A percentile compares a stretch with the other conserved stretches of the same genome.
Evolutionary conservation across 1,140 invertebrate genomes (phyloP).

Genomic region (Nixonia krombeini): DNA sequence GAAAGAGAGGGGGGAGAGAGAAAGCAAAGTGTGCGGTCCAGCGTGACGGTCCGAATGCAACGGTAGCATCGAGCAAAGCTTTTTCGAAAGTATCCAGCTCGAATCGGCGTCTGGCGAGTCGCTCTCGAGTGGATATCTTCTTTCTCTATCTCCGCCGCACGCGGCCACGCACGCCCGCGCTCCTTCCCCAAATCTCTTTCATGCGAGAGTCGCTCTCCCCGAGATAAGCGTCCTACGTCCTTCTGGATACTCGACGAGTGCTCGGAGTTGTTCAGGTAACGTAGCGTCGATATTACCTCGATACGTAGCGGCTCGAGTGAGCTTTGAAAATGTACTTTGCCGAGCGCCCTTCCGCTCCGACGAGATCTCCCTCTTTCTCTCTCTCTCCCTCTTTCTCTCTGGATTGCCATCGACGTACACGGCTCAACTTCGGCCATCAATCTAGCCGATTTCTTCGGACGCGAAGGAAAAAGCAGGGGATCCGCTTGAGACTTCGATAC

Average conservation of each 20-base stretch:
- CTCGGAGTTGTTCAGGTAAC: not conserved
- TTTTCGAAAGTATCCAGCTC: slow-evolving; percentile 1
- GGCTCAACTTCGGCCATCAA: not conserved
- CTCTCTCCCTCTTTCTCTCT: not conserved
- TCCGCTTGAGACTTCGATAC: too few species aligned
- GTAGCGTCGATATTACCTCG: not conserved
- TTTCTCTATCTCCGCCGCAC: not conserved
- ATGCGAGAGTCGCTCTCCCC: not conserved
- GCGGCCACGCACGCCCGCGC: not conserved
- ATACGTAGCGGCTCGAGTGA: not conserved
- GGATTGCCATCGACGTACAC: too few species aligned
- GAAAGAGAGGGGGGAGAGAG: not conserved
- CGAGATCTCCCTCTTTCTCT: not conserved
- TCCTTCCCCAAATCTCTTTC: not conserved
- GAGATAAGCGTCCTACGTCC: not conserved
- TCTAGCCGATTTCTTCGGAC: not conserved
- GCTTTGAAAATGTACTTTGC: not conserved
- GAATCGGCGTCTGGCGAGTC: not conserved
- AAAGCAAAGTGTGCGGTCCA: not conserved
- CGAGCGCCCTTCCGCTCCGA: not conserved
- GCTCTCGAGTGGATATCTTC: not conserved
- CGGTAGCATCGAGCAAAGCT: not conserved
- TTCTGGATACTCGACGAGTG: not conserved
- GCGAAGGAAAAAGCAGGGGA: too few species aligned
- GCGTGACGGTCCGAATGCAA: not conserved